A percentile compares a stretch with the other conserved stretches of the same genome.
These are phyloP conservation scores for Podarcis siculus DNA, from an alignment of 2,797 vertebrate species.

Conservation along the genomic window DNA sequence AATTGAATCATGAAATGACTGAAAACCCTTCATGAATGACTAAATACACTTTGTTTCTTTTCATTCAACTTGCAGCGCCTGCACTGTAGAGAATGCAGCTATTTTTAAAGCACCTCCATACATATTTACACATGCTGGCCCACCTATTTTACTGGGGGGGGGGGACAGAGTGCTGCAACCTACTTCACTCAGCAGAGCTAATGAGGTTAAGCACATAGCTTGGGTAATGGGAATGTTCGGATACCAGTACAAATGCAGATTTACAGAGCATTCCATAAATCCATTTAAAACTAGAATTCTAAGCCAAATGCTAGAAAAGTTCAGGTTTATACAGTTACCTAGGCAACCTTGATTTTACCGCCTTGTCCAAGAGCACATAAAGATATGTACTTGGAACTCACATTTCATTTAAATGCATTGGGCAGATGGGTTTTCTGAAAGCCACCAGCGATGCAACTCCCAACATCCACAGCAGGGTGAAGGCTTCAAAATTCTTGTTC, in stretches of 20 bases:
- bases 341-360: conserved; percentile 22
- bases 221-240: conserved; percentile 29
- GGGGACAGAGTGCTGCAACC: neutral
- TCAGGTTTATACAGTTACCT: conserved; percentile 16
- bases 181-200: conserved; percentile 2
- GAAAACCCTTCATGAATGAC: conserved; percentile 50
- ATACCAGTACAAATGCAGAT: conserved; percentile 7
- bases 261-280: neutral
- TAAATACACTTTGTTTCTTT: conserved; percentile 36
- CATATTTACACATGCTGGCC: conserved; percentile 19
- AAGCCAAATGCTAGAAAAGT: neutral
- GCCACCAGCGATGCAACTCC: neutral
- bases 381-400: neutral
- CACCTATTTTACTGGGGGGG: conserved; percentile 13
- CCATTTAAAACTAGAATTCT: conserved; percentile 16
- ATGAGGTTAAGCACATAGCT: conserved; percentile 14
- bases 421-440: conserved; percentile 2
- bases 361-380: neutral
- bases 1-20: conserved; percentile 56
- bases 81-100: neutral
- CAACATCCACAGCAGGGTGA: neutral
- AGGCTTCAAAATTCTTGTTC: neutral
- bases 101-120: conserved; percentile 29
- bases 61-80: conserved; percentile 4
- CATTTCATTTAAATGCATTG: conserved; percentile 5